Evolutionary conservation across 2,113 vertebrate species (phyloP).

Genomic region (Nothobranchius furzeri): DNA sequence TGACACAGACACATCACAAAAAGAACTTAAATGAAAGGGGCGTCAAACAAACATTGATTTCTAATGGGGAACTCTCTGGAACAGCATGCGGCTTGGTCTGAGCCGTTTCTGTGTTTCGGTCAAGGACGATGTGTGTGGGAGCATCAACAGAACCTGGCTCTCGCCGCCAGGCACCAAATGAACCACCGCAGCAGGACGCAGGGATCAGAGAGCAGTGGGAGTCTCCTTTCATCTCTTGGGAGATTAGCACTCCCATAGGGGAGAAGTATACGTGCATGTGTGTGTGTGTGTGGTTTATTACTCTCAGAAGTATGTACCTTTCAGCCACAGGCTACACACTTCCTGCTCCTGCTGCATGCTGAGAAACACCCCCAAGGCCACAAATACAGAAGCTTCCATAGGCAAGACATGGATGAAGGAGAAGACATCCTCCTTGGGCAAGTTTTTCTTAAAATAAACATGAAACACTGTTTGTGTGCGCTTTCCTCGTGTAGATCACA

Average conservation of each 20-base stretch:
- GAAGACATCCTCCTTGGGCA: slow-evolving; percentile 44
- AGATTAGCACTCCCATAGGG: slow-evolving; percentile 65
- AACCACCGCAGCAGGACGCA: slow-evolving; percentile 55
- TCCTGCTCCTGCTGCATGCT: slow-evolving; percentile 57
- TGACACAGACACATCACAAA: slow-evolving; percentile 47
- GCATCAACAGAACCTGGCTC: slow-evolving; percentile 53
- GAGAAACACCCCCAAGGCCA: slow-evolving; percentile 51
- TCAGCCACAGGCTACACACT: slow-evolving; percentile 59
- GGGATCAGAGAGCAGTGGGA: slow-evolving; percentile 66
- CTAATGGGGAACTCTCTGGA: slow-evolving; percentile 70
- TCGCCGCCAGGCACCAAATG: slow-evolving; percentile 65
- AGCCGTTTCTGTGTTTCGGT: slow-evolving; percentile 52
- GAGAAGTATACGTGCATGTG: slow-evolving; percentile 31
- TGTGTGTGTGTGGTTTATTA: slow-evolving; percentile 47
- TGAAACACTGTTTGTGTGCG: slow-evolving; percentile 43
- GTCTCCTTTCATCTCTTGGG: slow-evolving; percentile 68
- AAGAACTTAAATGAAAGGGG: slow-evolving; percentile 58
- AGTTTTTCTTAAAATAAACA: slow-evolving; percentile 65
- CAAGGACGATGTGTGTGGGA: slow-evolving; percentile 66
- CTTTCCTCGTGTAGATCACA: slow-evolving; percentile 20
- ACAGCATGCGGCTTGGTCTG: slow-evolving; percentile 54
- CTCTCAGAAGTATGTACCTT: slow-evolving; percentile 61
- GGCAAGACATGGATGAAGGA: slow-evolving; percentile 54
- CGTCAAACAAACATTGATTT: slow-evolving; percentile 73
- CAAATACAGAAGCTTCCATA: slow-evolving; percentile 43